These are phyloP conservation scores for Drosophila lutescens DNA, from an alignment of 2,888 invertebrate genomes.

Conservation along the genomic window DNA sequence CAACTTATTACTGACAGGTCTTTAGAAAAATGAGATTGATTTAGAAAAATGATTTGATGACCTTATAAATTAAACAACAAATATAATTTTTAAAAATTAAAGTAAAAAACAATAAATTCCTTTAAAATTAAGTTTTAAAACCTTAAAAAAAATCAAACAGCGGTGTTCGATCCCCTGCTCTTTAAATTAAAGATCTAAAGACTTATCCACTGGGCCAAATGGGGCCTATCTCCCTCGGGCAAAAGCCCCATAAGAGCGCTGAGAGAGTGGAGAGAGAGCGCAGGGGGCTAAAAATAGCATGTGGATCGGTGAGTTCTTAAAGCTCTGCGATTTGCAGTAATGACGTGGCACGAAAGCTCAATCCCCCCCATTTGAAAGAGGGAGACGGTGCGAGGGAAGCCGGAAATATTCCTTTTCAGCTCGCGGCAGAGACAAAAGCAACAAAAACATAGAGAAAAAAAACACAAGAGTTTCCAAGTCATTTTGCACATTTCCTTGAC, in stretches of 20 bases:
- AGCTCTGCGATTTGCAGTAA: slow-evolving; percentile 16
- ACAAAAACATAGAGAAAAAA: slow-evolving; percentile 18
- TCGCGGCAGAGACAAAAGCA: slow-evolving; percentile 41
- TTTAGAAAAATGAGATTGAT: too few species aligned
- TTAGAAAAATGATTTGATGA: too few species aligned
- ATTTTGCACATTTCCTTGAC: slow-evolving; percentile 78
- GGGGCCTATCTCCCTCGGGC: too few species aligned
- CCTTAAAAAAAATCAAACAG: too few species aligned
- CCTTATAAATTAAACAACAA: too few species aligned
- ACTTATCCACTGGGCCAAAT: too few species aligned
- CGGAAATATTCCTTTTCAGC: slow-evolving; percentile 26
- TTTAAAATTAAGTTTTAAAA: too few species aligned
- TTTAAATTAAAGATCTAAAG: too few species aligned
- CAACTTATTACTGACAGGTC: too few species aligned
- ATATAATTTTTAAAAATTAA: too few species aligned
- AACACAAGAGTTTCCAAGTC: slow-evolving; percentile 63
- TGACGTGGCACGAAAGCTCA: slow-evolving; percentile 40
- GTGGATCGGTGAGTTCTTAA: slow-evolving; percentile 13
- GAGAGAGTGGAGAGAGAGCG: background rate
- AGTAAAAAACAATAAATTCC: too few species aligned
- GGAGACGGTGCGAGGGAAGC: slow-evolving; percentile 11
- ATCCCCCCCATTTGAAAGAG: slow-evolving; percentile 4
- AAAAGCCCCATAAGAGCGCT: background rate
- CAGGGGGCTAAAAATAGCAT: slow-evolving; percentile 3
- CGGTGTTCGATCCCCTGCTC: too few species aligned